These are phyloP conservation scores for Aegithalos caudatus DNA, from an alignment of 2,113 vertebrate species.

Conservation along the genomic window DNA sequence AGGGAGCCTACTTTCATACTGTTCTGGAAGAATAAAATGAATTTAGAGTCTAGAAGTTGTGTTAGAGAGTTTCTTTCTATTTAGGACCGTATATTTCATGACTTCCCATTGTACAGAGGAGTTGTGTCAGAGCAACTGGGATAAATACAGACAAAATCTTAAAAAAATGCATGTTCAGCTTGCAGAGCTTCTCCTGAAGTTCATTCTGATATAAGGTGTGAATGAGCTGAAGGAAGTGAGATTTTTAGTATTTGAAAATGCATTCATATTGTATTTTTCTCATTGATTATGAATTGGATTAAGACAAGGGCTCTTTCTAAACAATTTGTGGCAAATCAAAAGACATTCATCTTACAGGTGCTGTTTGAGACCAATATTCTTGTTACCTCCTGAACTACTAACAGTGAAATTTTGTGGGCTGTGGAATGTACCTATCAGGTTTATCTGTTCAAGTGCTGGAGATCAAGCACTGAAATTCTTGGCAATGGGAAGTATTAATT, in stretches of 20 bases:
- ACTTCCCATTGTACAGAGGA: neutral
- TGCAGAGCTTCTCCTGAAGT: neutral
- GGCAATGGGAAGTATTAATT: neutral
- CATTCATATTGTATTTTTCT: neutral
- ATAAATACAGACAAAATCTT: neutral
- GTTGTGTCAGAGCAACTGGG: neutral
- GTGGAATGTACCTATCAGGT: neutral
- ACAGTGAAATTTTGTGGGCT: neutral
- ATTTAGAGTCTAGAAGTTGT: neutral
- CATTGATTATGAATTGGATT: neutral
- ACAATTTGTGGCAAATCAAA: neutral
- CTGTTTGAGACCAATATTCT: neutral
- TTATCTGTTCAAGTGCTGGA: neutral
- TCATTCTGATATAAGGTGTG: neutral
- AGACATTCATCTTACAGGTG: neutral
- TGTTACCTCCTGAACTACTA: neutral
- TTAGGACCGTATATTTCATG: neutral
- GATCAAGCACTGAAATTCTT: neutral
- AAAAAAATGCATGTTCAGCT: neutral
- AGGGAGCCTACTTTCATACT: neutral
- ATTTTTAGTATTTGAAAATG: neutral
- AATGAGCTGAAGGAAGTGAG: neutral
- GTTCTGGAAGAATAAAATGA: neutral
- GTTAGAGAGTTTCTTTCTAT: neutral
- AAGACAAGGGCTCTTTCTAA: neutral